A percentile compares a stretch with the other conserved stretches of the same genome.
Evolutionary conservation across 1,140 invertebrate species (phyloP).

Genomic region (Zaprionus davidi): DNA sequence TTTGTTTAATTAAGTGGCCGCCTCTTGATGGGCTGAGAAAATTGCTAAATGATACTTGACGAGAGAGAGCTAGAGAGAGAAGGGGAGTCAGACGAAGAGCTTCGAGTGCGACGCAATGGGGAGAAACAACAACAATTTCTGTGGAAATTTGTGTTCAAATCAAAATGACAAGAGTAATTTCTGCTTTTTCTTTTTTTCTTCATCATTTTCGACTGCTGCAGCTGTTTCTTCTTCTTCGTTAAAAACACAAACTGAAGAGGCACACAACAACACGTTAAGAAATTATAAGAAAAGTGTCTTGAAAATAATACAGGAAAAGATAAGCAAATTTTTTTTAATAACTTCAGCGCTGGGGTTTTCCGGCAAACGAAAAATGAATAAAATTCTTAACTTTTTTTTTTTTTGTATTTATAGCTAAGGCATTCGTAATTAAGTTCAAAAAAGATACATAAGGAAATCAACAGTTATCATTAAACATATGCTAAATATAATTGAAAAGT

Average conservation of each 20-base stretch:
- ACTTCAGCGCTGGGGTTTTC: constrained; percentile 1
- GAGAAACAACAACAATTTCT: constrained; percentile 82
- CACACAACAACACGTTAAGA: constrained; percentile 50
- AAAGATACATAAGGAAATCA: constrained; percentile 8
- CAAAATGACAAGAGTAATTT: constrained; percentile 71
- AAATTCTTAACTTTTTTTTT: constrained; percentile 57
- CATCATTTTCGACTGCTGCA: constrained; percentile 11
- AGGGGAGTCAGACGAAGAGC: constrained; percentile 18
- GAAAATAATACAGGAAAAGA: constrained; percentile 56
- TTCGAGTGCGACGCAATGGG: constrained; percentile 66
- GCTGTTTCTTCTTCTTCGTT: constrained; percentile 35
- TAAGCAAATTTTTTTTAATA: constrained; percentile 20
- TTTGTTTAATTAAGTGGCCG: constrained; percentile 78
- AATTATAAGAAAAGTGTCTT: constrained; percentile 32
- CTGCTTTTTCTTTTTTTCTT: constrained; percentile 38
- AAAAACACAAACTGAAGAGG: constrained; percentile 45
- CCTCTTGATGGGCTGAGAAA: constrained; percentile 56
- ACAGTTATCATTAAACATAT: constrained; percentile 1
- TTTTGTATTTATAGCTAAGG: constrained; percentile 14
- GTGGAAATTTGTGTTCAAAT: constrained; percentile 72
- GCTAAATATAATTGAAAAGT: constrained; percentile 51
- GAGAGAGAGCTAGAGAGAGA: not conserved
- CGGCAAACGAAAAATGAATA: constrained; percentile 13
- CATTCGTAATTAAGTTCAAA: constrained; percentile 3
- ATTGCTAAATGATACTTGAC: constrained; percentile 69